Evolutionary conservation across 2,797 vertebrate genomes (phyloP), one percentile per base, ranked within the genome.

Genomic region (Ammospiza maritima): DNA sequence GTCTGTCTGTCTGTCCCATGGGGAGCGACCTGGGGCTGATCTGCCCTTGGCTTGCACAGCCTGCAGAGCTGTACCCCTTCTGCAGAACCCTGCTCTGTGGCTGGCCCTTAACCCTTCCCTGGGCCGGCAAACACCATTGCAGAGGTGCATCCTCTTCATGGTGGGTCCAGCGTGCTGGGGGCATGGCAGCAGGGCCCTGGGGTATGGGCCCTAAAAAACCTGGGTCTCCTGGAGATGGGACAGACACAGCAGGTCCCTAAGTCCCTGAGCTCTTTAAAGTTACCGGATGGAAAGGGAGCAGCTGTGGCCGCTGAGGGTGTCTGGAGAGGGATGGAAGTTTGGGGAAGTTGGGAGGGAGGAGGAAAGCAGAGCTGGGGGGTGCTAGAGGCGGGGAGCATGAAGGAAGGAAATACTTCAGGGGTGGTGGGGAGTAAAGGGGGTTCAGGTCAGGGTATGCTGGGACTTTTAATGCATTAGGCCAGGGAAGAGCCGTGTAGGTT

Each of bases 101-200:
- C 71, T 26, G n/a, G 50, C 30, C 42, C 70, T n/a, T n/a, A 47
- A 21, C 58, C 42, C 71, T 89, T 26, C 54, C 81, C 26, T 29
- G 2, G 2, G 3, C 75, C 23, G 32, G 40, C 13, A 40, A 45
- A 26, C 40, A 10, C 36, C 51, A 8, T 3, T 0, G 3, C 48
- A 26, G 22, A 1, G 1, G 1, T 3, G 34, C 20, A 5, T 4
- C 25, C 32, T 25, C 30, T 18, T 60, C 36, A 0, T 0, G 45
- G 73, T 0, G 22, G 40, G 45, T 40, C 7, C 0, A 45, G 5
- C 0, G 0, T 30, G 65, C 13, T 3, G 16, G 3, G 75, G 26
- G 29, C 60, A 9, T 3, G 4, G 25, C 19, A 78, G 58, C 20
- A 26, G 38, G 20, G 26, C 34, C 27, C 58, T 2, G 45, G 11